phyloP scores from a whole-genome alignment of 2,797 vertebrate genomes.

The Cyclura pinguis region DNA sequence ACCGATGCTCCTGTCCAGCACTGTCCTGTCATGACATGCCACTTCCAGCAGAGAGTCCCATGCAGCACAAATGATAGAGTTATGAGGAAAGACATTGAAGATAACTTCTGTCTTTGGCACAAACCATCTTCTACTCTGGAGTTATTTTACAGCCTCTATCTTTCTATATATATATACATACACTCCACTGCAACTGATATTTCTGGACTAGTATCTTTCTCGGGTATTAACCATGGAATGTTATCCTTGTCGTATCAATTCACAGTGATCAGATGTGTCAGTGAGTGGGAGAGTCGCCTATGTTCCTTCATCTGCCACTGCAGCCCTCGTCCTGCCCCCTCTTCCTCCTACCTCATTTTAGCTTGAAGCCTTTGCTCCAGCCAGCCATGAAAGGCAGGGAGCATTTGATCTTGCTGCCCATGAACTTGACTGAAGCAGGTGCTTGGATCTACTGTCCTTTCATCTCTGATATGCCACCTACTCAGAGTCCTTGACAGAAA shows the following conservation, averaged over 20 bases:
- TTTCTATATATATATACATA: too few relatives aligned
- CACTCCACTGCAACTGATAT: constrained; percentile 28
- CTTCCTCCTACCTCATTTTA: neutral
- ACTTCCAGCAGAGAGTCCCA: constrained; percentile 23
- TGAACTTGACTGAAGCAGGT: neutral
- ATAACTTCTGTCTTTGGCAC: neutral
- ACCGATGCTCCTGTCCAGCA: neutral
- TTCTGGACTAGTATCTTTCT: constrained; percentile 44
- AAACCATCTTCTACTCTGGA: neutral
- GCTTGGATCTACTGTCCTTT: neutral
- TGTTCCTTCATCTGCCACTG: neutral
- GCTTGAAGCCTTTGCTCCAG: neutral
- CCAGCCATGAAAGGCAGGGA: neutral
- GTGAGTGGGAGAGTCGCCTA: neutral
- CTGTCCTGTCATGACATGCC: neutral
- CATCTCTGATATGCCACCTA: neutral
- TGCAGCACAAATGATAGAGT: neutral
- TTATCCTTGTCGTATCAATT: constrained; percentile 35
- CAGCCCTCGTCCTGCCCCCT: neutral
- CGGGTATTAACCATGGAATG: constrained; percentile 35
- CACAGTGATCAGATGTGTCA: constrained; percentile 6
- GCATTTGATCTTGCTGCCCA: neutral
- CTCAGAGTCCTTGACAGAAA: neutral
- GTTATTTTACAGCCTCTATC: constrained; percentile 35
- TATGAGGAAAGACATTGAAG: neutral